These are phyloP conservation scores for Botia kubotai DNA, from an alignment of 2,797 vertebrate species.

Conservation along the genomic window DNA sequence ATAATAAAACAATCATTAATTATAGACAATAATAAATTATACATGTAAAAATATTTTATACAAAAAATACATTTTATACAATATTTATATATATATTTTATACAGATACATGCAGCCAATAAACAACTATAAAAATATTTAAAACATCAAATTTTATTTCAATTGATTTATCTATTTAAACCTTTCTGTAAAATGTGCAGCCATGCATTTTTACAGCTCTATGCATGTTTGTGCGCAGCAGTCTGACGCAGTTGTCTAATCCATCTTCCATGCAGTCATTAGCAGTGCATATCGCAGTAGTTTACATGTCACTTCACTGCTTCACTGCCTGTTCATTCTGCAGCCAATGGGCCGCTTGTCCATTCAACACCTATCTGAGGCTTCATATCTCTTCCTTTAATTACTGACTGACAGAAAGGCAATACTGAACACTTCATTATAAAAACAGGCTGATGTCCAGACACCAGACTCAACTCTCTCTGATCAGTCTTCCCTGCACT, in stretches of 20 bases:
- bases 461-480: conserved; percentile 76
- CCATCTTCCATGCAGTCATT: conserved; percentile 73
- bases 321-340: conserved; percentile 71
- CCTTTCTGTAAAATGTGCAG: not conserved
- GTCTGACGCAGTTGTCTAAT: conserved; percentile 66
- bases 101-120: no score
- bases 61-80: no score
- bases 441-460: conserved; percentile 80
- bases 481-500: conserved; percentile 84
- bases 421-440: conserved; percentile 96
- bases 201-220: conserved; percentile 24
- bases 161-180: not conserved
- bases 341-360: conserved; percentile 65
- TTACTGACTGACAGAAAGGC: conserved; percentile 96
- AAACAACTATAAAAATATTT: no score
- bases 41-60: no score
- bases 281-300: conserved; percentile 77
- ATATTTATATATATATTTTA: no score
- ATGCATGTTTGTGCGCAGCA: conserved; percentile 42
- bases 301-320: conserved; percentile 79
- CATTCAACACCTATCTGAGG: conserved; percentile 75
- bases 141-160: not conserved
- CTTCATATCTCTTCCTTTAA: conserved; percentile 79
- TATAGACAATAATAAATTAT: no score
- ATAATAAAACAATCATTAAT: no score